Evolutionary conservation across 2,888 invertebrate genomes (phyloP).

Genomic region (Caenorhabditis sp.): DNA sequence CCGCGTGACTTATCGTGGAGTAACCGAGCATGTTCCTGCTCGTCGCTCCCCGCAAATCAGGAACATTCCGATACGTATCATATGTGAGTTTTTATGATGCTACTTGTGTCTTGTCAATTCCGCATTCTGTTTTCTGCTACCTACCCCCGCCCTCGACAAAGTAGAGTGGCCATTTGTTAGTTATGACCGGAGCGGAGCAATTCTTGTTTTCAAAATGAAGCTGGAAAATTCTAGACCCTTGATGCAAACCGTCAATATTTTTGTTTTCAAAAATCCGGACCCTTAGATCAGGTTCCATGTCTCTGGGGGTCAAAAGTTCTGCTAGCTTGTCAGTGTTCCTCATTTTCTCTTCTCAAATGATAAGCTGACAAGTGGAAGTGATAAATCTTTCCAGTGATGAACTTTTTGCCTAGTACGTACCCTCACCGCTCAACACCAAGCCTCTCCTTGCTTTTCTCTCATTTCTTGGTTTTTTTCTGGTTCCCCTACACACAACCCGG

Average conservation of each 20-base stretch:
- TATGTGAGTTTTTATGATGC: slow-evolving; percentile 48
- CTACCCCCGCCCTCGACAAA: too few relatives aligned
- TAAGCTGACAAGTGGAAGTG: too few relatives aligned
- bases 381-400: too few relatives aligned
- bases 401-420: too few relatives aligned
- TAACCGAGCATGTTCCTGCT: slow-evolving; percentile 25
- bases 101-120: slow-evolving; percentile 6
- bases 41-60: slow-evolving; percentile 26
- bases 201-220: slow-evolving; percentile 1
- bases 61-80: slow-evolving; percentile 58
- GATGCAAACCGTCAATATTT: slow-evolving; percentile 34
- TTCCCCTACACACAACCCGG: slow-evolving; percentile 2
- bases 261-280: too few relatives aligned
- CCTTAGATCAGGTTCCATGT: too few relatives aligned
- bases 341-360: too few relatives aligned
- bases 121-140: neutral
- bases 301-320: too few relatives aligned
- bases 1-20: slow-evolving; percentile 51
- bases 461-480: too few relatives aligned
- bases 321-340: too few relatives aligned
- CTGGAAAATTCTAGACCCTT: neutral
- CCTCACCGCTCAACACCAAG: neutral
- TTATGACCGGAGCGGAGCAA: neutral
- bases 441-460: neutral
- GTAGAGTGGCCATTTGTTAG: neutral